Evolutionary conservation across 2,797 vertebrate genomes (phyloP).

Genomic region (Pyrocephalus nanus): DNA sequence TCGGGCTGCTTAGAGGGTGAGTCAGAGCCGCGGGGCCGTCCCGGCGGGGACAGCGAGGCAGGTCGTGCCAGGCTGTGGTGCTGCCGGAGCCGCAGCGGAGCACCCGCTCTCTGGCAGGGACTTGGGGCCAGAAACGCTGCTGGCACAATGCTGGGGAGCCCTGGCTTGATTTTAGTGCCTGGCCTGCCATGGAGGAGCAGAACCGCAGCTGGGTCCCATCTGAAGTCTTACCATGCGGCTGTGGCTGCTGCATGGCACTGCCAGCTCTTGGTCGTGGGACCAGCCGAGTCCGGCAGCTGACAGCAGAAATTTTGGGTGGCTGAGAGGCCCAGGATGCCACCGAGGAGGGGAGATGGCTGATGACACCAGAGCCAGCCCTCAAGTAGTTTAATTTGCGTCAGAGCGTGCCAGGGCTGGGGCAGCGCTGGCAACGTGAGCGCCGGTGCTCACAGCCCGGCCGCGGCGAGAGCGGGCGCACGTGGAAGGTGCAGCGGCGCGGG

Average conservation of each 20-base stretch:
- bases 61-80: neutral
- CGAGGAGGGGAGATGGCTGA: neutral
- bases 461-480: neutral
- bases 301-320: neutral
- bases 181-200: neutral
- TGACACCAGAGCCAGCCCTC: neutral
- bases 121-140: rapidly evolving
- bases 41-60: rapidly evolving
- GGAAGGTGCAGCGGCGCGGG: neutral
- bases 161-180: neutral
- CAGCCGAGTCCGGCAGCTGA: rapidly evolving
- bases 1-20: neutral
- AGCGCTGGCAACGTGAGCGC: neutral
- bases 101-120: rapidly evolving
- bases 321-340: rapidly evolving
- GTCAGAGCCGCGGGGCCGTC: rapidly evolving
- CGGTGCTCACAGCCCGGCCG: rapidly evolving
- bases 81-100: neutral
- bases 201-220: neutral
- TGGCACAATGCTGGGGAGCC: neutral
- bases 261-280: rapidly evolving
- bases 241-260: neutral
- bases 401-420: rapidly evolving
- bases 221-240: rapidly evolving
- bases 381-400: neutral